Base-by-base conservation (phyloP, 2,113 vertebrate genomes). In the Pavo muticus region DNA sequence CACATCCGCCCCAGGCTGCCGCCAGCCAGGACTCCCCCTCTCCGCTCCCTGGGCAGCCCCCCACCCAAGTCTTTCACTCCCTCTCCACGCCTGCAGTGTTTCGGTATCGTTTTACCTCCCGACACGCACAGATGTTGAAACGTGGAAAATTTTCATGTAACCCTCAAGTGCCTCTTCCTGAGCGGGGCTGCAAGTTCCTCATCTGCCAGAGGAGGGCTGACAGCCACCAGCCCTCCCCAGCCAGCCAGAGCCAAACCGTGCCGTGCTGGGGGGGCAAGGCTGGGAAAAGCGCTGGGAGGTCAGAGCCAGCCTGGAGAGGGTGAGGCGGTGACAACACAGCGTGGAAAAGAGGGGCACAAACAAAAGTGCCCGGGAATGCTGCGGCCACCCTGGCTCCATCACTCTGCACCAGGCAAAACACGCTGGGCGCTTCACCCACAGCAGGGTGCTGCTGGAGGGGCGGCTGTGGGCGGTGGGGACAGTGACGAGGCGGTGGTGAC, bases 281-380 rank as follows among this genome's bases (percentile, higher is more conserved):
- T 40, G 37, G 80, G 45, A 77, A 42, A 29, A 12, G 39, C 0
- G 23, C 2, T 0, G 25, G 10, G 63, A 65, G 54, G 12, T 54
- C 40, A 11, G 23, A 39, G 19, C 13, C 20, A 60, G 56, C 32
- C 13, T 2, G 0, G 50, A 25, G 30, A 7, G 24, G 21, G 18
- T 1, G 7, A 1, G 2, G 39, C 21, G 32, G n/a, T 42, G 37
- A 32, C 4, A 4, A 10, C 48, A 8, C 0, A 0, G 6, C 11
- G 42, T 23, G 6, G 1, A 5, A 6, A 23, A 6, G 1, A 29
- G 7, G 27, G 77, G 39, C 21, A 29, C 16, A 25, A 64, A 21
- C 5, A 16, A 32, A 32, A 76, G n/a, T 9, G 18, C 72, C 10
- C 3, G 1, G 75, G 63, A 40, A 57, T 7, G 68, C 2, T 2